A percentile compares a stretch with the other conserved stretches of the same genome.
Evolutionary conservation across 2,113 vertebrate species (phyloP).

Genomic region (Tyto alba): DNA sequence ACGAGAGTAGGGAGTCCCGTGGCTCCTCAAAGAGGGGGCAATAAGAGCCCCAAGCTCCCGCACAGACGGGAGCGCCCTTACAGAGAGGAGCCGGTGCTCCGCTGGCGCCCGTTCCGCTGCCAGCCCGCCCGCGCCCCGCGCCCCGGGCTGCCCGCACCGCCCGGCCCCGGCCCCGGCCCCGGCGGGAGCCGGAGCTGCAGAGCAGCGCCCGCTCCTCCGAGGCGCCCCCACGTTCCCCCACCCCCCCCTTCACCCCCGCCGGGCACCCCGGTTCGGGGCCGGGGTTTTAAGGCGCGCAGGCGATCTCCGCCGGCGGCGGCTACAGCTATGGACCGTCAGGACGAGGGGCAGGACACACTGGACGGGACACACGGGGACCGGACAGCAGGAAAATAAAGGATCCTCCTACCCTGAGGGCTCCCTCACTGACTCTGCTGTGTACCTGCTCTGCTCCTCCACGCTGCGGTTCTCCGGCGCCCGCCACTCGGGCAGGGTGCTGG

Average conservation of each 20-base stretch:
- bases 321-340: neutral
- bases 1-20: neutral
- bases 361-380: conserved; percentile 60
- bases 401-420: conserved; percentile 82
- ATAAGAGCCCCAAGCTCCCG: neutral
- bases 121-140: neutral
- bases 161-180: neutral
- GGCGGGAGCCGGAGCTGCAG: neutral
- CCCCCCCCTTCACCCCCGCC: no score
- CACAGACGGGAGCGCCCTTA: no score
- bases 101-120: neutral
- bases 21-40: neutral
- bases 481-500: conserved; percentile 97
- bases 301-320: neutral
- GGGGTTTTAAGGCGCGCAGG: neutral
- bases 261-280: neutral
- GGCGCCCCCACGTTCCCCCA: neutral
- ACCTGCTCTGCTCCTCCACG: conserved; percentile 95
- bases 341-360: conserved; percentile 47
- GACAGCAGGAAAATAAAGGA: conserved; percentile 66
- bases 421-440: conserved; percentile 81
- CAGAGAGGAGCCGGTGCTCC: neutral
- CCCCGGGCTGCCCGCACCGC: neutral
- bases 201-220: neutral
- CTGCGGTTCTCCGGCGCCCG: conserved; percentile 89